Conservation (phyloP, 1,140 invertebrate genomes). For the Prorops nasuta region DNA sequence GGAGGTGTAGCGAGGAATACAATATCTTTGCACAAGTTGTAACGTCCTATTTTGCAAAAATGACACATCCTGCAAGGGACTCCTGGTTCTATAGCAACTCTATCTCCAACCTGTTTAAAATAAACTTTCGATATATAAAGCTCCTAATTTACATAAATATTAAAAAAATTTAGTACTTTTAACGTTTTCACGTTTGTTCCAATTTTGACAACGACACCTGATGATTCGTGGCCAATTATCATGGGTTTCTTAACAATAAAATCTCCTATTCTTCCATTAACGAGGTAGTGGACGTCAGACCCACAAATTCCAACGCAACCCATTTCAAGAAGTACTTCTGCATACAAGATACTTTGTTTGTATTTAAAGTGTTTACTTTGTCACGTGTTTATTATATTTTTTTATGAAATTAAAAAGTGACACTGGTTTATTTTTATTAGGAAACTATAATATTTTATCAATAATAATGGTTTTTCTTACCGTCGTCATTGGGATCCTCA, state of each 20-base stretch:
- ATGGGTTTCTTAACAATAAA: constrained; percentile 82
- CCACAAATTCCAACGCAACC: constrained; percentile 93
- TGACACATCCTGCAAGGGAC: constrained; percentile 82
- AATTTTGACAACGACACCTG: constrained; percentile 69
- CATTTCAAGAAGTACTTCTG: constrained; percentile 88
- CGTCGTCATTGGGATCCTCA: constrained; percentile 64
- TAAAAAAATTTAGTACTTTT: no score
- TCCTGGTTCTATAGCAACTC: constrained; percentile 92
- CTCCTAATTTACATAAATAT: no score
- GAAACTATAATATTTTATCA: no score
- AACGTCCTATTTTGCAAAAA: constrained; percentile 83
- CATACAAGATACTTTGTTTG: constrained; percentile 1
- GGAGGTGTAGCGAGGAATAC: constrained; percentile 90
- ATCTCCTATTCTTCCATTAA: constrained; percentile 76
- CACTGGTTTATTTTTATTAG: no score
- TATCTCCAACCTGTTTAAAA: constrained; percentile 67
- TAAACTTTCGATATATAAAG: neutral
- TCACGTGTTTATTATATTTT: neutral
- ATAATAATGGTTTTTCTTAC: constrained; percentile 44
- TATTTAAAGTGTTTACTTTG: no score
- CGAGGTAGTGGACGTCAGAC: constrained; percentile 91
- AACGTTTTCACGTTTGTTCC: constrained; percentile 77
- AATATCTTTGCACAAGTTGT: constrained; percentile 87
- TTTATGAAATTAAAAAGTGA: no score
- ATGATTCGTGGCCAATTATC: constrained; percentile 88